A percentile compares a stretch with the other conserved stretches of the same genome.
These are phyloP conservation scores for Drosophila melanocephala DNA, from an alignment of 2,888 invertebrate genomes.

Conservation along the genomic window DNA sequence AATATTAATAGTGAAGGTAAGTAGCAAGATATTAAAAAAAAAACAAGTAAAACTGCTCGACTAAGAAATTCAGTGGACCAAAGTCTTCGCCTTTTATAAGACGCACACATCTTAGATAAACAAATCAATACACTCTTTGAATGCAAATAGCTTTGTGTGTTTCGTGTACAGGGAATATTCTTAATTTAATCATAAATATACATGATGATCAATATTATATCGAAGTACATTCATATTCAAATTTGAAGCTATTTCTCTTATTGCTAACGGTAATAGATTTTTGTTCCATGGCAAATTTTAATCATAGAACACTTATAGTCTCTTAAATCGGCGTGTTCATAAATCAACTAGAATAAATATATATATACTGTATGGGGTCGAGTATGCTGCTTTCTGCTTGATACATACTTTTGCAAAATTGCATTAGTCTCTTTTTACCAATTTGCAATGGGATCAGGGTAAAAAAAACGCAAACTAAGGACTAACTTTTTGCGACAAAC, in stretches of 20 bases:
- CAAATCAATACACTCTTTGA: not conserved
- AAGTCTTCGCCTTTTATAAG: not conserved
- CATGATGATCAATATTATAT: not conserved
- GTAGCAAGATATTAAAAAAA: slow-evolving; percentile 5
- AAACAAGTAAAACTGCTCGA: not conserved
- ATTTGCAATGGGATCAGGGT: not conserved
- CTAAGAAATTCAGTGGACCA: not conserved
- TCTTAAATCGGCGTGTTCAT: not conserved
- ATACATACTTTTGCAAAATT: not conserved
- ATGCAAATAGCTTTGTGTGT: not conserved
- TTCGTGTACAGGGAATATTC: not conserved
- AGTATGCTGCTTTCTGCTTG: not conserved
- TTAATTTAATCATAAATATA: not conserved
- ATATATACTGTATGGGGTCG: not conserved
- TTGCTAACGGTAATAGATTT: not conserved
- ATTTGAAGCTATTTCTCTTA: no score
- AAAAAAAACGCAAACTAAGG: slow-evolving; percentile 19
- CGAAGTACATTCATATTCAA: not conserved
- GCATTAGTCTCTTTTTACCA: not conserved
- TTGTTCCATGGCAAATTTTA: not conserved
- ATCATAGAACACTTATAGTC: no score
- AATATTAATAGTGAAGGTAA: slow-evolving; percentile 16
- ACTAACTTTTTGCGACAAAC: slow-evolving; percentile 38
- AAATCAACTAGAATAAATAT: not conserved
- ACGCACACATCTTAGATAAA: not conserved